Base-by-base conservation (phyloP, 2,888 invertebrate genomes). In the Troilus luridus region DNA sequence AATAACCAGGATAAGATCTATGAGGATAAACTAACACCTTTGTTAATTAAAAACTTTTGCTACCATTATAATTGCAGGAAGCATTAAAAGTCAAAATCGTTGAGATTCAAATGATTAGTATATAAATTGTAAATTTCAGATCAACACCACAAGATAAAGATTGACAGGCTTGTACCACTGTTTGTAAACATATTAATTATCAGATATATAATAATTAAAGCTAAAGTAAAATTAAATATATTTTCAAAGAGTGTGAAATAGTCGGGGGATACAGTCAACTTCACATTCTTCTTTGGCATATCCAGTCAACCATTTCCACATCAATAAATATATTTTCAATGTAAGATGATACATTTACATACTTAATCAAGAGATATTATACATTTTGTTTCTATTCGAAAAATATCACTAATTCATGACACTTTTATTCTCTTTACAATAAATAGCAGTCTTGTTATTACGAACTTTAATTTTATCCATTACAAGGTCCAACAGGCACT, bases 401-500 rank as follows among this genome's bases (percentile, higher is more conserved):
- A 77, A 77, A 77, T 77, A 41, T 41, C 14, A 77, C 72, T 77
- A 41, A 14, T 77, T 77, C 27, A 77, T 77, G 72, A 27, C 72
- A 77, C 72, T 77, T 19, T 41, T 41, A 8, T 77, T 8, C 12
- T 77, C 72, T 41, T 27, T 41, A 77, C 72, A 77, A 77, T 77
- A 27, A 41, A 77, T 77, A 77, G 19, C 72, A 77, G 72, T 19
- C 72, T 77, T 77, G 72, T 77, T 77, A 19, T 77, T 7, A 88
- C 58, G 56, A 56, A 88, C 58, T 88, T 88, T 59, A 88, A 67
- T 8, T 60, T 67, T 90, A 54, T 56, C 24, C 56, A 24, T 77
- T 14, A 90, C 6, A 24, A 90, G 67, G 27, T 90, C 90, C 77
- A 90, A 41, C 56, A 90, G 72, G 77, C 90, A 77, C 67, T 77